These are phyloP conservation scores for Emys orbicularis DNA, from an alignment of 2,797 vertebrate species.

Conservation along the genomic window DNA sequence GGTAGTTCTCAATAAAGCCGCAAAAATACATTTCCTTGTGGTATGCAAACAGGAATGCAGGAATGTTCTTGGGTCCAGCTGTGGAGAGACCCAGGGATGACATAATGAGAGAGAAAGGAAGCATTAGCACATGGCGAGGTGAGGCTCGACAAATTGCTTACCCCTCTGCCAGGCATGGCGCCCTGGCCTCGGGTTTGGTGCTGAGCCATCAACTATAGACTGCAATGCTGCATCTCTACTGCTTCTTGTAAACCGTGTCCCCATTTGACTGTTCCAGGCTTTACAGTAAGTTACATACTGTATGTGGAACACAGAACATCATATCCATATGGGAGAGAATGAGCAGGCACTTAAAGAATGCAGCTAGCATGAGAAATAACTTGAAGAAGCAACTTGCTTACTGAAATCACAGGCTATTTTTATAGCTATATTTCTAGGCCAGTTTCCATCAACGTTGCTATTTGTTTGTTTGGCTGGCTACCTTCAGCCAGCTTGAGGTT, in stretches of 20 bases:
- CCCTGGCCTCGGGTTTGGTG: slow-evolving; percentile 5
- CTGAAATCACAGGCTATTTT: slow-evolving; percentile 3
- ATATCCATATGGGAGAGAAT: neutral
- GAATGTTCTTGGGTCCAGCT: slow-evolving; percentile 24
- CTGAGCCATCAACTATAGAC: neutral
- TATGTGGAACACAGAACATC: neutral
- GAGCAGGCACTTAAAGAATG: slow-evolving; percentile 5
- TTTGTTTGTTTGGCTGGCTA: slow-evolving; percentile 3
- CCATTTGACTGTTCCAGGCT: neutral
- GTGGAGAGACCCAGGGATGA: neutral
- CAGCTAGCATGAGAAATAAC: neutral
- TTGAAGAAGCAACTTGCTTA: neutral
- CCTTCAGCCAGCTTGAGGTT: slow-evolving; percentile 23
- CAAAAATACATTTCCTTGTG: neutral
- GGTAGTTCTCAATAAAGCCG: neutral
- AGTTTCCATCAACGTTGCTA: slow-evolving; percentile 20
- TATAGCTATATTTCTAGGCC: neutral
- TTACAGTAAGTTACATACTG: neutral
- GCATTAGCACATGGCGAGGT: neutral
- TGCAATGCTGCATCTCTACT: neutral
- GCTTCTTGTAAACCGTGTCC: rapidly evolving
- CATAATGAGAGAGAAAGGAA: neutral
- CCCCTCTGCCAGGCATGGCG: neutral
- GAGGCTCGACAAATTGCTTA: neutral
- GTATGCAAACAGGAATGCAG: neutral